A percentile compares a stretch with the other conserved stretches of the same genome.
Evolutionary conservation across 2,888 invertebrate genomes (phyloP).

Genomic region (Periphyllus acericola): DNA sequence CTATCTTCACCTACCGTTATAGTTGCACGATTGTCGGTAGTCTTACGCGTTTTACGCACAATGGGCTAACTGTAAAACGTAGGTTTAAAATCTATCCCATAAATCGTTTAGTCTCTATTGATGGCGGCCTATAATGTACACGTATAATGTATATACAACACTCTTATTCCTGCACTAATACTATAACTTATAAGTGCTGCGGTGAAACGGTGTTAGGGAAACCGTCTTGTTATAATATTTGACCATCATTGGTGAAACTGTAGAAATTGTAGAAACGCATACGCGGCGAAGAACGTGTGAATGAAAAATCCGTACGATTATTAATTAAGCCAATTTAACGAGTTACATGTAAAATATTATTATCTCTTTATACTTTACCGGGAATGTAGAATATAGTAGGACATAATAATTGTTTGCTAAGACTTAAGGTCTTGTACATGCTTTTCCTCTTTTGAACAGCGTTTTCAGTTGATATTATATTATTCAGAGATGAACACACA

Average conservation of each 20-base stretch:
- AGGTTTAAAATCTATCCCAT: constrained; percentile 35
- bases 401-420: too few relatives aligned
- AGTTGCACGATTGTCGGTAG: constrained; percentile 36
- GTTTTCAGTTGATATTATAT: too few relatives aligned
- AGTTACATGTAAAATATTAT: background rate
- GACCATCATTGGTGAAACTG: background rate
- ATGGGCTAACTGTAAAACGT: constrained; percentile 48
- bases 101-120: constrained; percentile 45
- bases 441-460: too few relatives aligned
- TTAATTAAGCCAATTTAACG: background rate
- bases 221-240: background rate
- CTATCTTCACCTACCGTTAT: constrained; percentile 30
- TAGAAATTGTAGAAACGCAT: too few relatives aligned
- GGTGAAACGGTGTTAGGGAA: background rate
- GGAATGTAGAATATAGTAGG: too few relatives aligned
- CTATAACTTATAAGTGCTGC: background rate
- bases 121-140: background rate
- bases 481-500: too few relatives aligned
- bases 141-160: background rate
- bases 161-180: background rate
- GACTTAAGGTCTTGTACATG: too few relatives aligned
- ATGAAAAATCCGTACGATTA: background rate
- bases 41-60: constrained; percentile 25
- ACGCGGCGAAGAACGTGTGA: background rate
- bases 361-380: background rate